Evolutionary conservation across 2,888 invertebrate genomes (phyloP), one percentile per base, ranked within the genome.

Genomic region (Saturnia pavonia): DNA sequence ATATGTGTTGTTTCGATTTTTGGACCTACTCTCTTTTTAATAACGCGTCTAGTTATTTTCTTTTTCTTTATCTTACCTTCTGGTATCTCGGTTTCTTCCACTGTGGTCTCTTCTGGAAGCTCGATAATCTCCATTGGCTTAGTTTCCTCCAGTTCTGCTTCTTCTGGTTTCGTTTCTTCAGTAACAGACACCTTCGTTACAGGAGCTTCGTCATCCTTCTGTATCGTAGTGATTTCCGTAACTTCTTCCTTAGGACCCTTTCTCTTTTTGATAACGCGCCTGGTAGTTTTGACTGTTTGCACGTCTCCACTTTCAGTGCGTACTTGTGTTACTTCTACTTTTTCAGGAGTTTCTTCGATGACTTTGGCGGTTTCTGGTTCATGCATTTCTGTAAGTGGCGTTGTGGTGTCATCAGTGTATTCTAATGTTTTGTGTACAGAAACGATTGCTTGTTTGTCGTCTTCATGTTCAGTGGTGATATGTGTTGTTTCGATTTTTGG

Each of bases 341-440:
- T 70, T 48, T 80, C 78, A 0, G 80, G 79, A 22, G 48, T 11
- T 71, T 78, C 78, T 71, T 77, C 79, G 45, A 85, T 73, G 81
- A 84, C 68, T 71, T 82, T 82, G 0, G 80, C 76, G 78, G 78
- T 72, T 6, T 75, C 88, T 40, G 80, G 75, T 72, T 73, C 74
- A 69, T 75, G 43, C 63, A 70, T 67, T 9, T 74, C 71, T 51
- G 69, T 45, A 77, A 69, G 45, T 22, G 34, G 54, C 34, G n/a
- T 57, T 16, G 43, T 67, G 19, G 45, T 67, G 67, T 67, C 67
- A 67, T 67, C 43, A 22, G 25, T 67, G 45, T 43, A n/a, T 63
- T 63, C 63, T 16, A 22, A 27, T 60, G 19, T 48, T 48, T 4
- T 48, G 19, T 63, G 27, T 43, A 45, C 57, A 4, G 60, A 27